These are phyloP conservation scores for Hyposoter didymator DNA, from an alignment of 2,888 invertebrate genomes.

Conservation along the genomic window DNA sequence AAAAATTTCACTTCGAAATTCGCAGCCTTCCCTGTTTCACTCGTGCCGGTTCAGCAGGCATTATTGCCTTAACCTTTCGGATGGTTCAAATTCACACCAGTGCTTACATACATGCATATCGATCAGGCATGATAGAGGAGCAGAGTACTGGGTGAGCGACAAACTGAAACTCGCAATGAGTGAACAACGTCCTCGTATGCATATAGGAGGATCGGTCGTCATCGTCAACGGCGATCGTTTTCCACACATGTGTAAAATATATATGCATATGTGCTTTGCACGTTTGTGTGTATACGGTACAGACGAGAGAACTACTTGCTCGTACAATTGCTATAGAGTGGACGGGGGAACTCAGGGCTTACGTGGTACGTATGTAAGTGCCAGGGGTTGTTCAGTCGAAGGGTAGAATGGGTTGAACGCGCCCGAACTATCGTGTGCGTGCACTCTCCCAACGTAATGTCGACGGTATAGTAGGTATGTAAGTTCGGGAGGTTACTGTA, in stretches of 20 bases:
- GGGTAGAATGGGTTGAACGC: conserved; percentile 51
- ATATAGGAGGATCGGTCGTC: conserved; percentile 42
- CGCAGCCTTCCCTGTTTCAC: background rate
- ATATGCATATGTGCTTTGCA: conserved; percentile 1
- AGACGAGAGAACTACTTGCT: conserved; percentile 21
- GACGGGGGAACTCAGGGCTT: conserved; percentile 26
- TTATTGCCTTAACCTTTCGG: background rate
- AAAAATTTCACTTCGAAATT: background rate
- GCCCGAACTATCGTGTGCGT: conserved; percentile 29
- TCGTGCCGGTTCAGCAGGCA: background rate
- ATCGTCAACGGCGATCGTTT: conserved; percentile 27
- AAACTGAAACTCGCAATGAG: conserved; percentile 42
- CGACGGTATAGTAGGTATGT: conserved; percentile 38
- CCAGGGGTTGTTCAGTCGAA: conserved; percentile 36
- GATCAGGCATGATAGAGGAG: conserved; percentile 1
- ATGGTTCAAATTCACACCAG: background rate
- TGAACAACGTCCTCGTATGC: conserved; percentile 47
- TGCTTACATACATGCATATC: background rate
- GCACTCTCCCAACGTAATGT: conserved; percentile 51
- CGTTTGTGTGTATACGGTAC: background rate
- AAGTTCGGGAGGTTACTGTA: conserved; percentile 29
- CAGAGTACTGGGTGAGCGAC: conserved; percentile 29
- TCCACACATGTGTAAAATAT: conserved; percentile 1
- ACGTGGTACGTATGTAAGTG: conserved; percentile 57
- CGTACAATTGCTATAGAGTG: conserved; percentile 19